Conservation (phyloP, 1,140 invertebrate genomes). For the Listronotus oregonensis region DNA sequence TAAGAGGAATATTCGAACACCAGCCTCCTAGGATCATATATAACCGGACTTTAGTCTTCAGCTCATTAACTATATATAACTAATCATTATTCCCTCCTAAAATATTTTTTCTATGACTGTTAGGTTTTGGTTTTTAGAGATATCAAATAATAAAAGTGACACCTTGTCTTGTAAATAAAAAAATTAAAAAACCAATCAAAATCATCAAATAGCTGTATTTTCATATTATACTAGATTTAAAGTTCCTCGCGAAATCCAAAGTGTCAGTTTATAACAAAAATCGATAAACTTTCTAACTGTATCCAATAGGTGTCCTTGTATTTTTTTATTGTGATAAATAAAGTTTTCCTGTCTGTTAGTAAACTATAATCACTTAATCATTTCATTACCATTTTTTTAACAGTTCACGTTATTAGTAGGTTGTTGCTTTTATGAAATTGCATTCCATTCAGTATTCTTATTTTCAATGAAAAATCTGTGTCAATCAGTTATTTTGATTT, state of each 20-base stretch:
- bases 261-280: slow-evolving; percentile 13
- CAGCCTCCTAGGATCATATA: too few species aligned
- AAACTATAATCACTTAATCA: too few species aligned
- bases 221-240: slow-evolving; percentile 23
- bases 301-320: slow-evolving; percentile 2
- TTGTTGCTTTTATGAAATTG: too few species aligned
- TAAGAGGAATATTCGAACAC: too few species aligned
- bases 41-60: too few species aligned
- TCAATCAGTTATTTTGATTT: too few species aligned
- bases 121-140: slow-evolving; percentile 3
- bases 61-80: neutral
- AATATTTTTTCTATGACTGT: slow-evolving; percentile 16
- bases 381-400: too few species aligned
- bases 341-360: neutral
- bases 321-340: slow-evolving; percentile 4
- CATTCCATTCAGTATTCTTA: too few species aligned
- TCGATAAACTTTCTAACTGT: slow-evolving; percentile 8
- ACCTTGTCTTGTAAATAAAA: neutral
- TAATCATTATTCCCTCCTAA: neutral
- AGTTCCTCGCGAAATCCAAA: slow-evolving; percentile 19
- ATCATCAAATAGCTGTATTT: slow-evolving; percentile 17
- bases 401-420: too few species aligned
- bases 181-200: slow-evolving; percentile 1
- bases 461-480: too few species aligned
- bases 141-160: too few species aligned